These are phyloP conservation scores for Atethmia centrago DNA, from an alignment of 2,888 invertebrate species.

Conservation along the genomic window DNA sequence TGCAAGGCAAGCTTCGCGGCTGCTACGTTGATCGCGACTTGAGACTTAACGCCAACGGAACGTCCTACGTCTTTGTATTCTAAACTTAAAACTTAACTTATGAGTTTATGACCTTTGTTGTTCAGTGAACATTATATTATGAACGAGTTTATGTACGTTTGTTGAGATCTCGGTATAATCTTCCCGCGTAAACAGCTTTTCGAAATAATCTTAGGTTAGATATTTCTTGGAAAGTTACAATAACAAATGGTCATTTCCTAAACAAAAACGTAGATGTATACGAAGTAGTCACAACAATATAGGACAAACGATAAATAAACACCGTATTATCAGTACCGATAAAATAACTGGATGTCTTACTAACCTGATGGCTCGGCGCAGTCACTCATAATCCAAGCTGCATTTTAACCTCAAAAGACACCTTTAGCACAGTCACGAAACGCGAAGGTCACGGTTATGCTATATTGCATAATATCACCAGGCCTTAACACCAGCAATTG, in stretches of 20 bases:
- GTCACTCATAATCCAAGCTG: slow-evolving; percentile 89
- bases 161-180: not conserved
- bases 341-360: slow-evolving; percentile 83
- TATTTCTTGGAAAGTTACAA: slow-evolving; percentile 31
- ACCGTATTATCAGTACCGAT: slow-evolving; percentile 81
- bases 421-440: slow-evolving; percentile 86
- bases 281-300: slow-evolving; percentile 74
- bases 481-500: slow-evolving; percentile 82
- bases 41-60: slow-evolving; percentile 52
- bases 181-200: slow-evolving; percentile 53
- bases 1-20: slow-evolving; percentile 54
- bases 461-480: slow-evolving; percentile 88
- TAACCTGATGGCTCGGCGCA: slow-evolving; percentile 89
- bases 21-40: slow-evolving; percentile 55
- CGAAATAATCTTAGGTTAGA: slow-evolving; percentile 48
- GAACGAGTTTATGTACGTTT: slow-evolving; percentile 17
- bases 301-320: slow-evolving; percentile 83
- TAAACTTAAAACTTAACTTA: slow-evolving; percentile 42
- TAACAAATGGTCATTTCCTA: slow-evolving; percentile 41
- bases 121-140: slow-evolving; percentile 21
- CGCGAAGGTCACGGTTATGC: slow-evolving; percentile 89
- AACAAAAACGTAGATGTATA: slow-evolving; percentile 46
- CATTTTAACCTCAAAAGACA: slow-evolving; percentile 90
- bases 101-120: slow-evolving; percentile 36
- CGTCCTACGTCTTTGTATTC: slow-evolving; percentile 60